Base-by-base conservation (phyloP, 2,797 vertebrate species). In the Numenius phaeopus region DNA sequence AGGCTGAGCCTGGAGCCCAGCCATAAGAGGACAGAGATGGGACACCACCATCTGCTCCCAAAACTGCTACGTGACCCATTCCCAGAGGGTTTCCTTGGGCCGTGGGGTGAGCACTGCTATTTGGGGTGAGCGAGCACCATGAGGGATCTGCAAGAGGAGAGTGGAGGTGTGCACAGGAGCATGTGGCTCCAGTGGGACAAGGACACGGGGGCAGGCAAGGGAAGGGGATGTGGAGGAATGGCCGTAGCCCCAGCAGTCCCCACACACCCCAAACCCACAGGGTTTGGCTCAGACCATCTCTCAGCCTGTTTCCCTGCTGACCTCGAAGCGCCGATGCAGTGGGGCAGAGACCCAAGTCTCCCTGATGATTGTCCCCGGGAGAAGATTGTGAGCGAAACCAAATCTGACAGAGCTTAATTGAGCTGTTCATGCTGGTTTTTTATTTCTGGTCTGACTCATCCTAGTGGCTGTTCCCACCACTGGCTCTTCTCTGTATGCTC, bases 201-300 rank as follows among this genome's bases (percentile, higher is more conserved):
- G 32, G 37, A 59, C 21, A n/a, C 0, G 0, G 13, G 20, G 3
- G 3, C 39, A 52, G 29, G 30, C 5, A 29, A 78, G 20, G 19
- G 8, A 65, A 52, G 40, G 11, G 34, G 29, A 37, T 1, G 0
- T 15, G 13, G 29, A 86, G 26, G 24, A 75, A n/a, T 0, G 0
- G 22, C 17, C 2, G 2, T 1, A 0, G 14, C 24, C n/a, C 40
- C 61, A 70, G 44, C 10, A 62, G 40, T 14, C 24, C 22, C 10
- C 54, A 24, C 27, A 65, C 15, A 26, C 44, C 30, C 57, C 52
- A 42, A 2, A 57, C 11, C 29, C 67, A 39, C 23, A 55, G 47
- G 14, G 37, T 59, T 89, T 49, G 29, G 23, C 23, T 91, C 70
- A 44, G 24, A n/a, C 30, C n/a, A 22, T 7, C 64, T 61, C 72